Base-by-base conservation (phyloP, 2,888 invertebrate species). In the Scelioninae gen. 2 region DNA sequence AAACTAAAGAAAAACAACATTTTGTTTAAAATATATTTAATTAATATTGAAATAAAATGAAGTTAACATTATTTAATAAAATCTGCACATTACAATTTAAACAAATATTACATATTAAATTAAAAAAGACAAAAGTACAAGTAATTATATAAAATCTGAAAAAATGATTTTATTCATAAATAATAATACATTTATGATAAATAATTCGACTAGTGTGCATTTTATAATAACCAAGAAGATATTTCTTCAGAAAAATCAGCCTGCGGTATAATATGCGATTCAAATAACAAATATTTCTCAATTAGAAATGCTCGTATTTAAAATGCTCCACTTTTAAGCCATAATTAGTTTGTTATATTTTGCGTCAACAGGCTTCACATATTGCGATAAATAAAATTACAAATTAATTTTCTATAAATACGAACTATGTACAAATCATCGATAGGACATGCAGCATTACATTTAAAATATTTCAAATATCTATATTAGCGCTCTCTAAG, bases 381-480 rank as follows among this genome's bases (percentile, higher is more conserved):
- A 60, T 46, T 46, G 53, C 35, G 55, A 73, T 75, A 75, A 76
- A 75, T 77, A 77, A 73, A 76, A 74, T 55, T 28, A 63, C 41
- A 69, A 75, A 69, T 74, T 84, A 70, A 84, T 84, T 83, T 83
- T 80, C 83, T 83, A 84, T 83, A 83, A 85, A 84, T 84, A 84
- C 79, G 78, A 83, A 79, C 83, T 85, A 85, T 85, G 78, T 85
- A 85, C 85, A 85, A 82, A 79, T 83, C 78, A 78, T 83, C 80
- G 84, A 84, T 77, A 72, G 81, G 84, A 84, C 82, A 83, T 82
- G 82, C 82, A 83, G 81, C 76, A 75, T 78, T 77, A 65, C 37
- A 69, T 68, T 68, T 16, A 60, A 64, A 67, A 67, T 67, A 78
- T 73, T 77, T 78, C 52, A 78, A 75, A 75, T 78, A 79, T 73